Evolutionary conservation across 2,888 invertebrate genomes (phyloP), one percentile per base, ranked within the genome.

Genomic region (Onchidella celtica): DNA sequence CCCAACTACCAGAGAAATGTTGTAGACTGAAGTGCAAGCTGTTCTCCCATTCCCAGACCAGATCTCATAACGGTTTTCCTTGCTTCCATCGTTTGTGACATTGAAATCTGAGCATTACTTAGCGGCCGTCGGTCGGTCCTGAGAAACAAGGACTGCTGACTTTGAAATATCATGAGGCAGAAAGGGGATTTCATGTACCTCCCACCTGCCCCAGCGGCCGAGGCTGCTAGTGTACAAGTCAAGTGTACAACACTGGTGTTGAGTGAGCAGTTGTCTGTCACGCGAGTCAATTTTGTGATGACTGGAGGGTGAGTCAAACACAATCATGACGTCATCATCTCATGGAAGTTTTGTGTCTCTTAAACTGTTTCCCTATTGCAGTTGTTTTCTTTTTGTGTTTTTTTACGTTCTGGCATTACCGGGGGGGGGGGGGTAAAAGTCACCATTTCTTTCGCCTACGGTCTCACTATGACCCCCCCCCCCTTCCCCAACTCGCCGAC

Each of bases 101-200:
- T n/a, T n/a, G n/a, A n/a, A n/a, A n/a, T n/a, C n/a, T n/a, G n/a
- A n/a, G n/a, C n/a, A n/a, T n/a, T n/a, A n/a, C n/a, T n/a, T n/a
- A n/a, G n/a, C n/a, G n/a, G n/a, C n/a, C n/a, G n/a, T n/a, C n/a
- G n/a, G n/a, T n/a, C n/a, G n/a, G n/a, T n/a, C n/a, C n/a, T n/a
- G n/a, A n/a, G n/a, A n/a, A n/a, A n/a, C n/a, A n/a, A n/a, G n/a
- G n/a, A n/a, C n/a, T n/a, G n/a, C n/a, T n/a, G n/a, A n/a, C 9
- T 29, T 29, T 29, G 29, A 6, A 24, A 61, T 32, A 66, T 6
- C n/a, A 74, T 74, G 74, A 24, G 74, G 2, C 74, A 74, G 61
- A 59, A 61, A n/a, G 74, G 74, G 32, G 74, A 74, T 61, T 74
- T 74, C 34, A 34, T 61, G 59, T 74, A 74, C n/a, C 61, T 74